phyloP scores from a whole-genome alignment of 2,888 invertebrate species.

The Adelognathus sp. region DNA sequence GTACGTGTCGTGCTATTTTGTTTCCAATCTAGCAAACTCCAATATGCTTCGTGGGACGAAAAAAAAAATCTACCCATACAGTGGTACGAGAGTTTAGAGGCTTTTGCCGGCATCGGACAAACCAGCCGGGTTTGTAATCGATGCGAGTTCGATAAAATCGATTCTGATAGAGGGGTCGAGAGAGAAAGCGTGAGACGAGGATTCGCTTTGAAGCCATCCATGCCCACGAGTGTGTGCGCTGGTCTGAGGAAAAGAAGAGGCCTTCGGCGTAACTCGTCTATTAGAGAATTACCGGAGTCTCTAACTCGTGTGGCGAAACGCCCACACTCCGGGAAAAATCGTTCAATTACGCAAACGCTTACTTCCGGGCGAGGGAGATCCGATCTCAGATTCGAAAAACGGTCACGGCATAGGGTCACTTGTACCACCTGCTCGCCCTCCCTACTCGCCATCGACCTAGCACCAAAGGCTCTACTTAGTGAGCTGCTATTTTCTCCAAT shows the following conservation, averaged over 20 bases:
- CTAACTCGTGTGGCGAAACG: background rate
- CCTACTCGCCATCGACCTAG: slow-evolving; percentile 41
- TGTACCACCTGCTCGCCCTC: background rate
- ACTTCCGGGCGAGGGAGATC: slow-evolving; percentile 46
- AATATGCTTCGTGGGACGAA: too few relatives aligned
- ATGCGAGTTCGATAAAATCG: slow-evolving; percentile 9
- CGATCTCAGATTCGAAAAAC: slow-evolving; percentile 52
- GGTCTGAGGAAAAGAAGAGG: slow-evolving; percentile 19
- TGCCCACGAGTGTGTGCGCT: background rate
- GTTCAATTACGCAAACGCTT: slow-evolving; percentile 56
- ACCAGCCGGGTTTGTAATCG: background rate
- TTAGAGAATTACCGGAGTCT: slow-evolving; percentile 34
- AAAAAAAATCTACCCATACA: too few relatives aligned
- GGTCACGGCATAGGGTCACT: slow-evolving; percentile 41
- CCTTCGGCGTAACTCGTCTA: background rate
- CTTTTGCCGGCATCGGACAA: background rate
- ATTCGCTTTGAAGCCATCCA: background rate
- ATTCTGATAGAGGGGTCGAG: background rate
- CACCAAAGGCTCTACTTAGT: background rate
- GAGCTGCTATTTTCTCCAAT: slow-evolving; percentile 24
- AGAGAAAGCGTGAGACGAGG: background rate
- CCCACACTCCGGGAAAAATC: slow-evolving; percentile 45
- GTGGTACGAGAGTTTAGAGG: too few relatives aligned
- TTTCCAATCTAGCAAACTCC: too few relatives aligned
- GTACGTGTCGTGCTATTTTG: slow-evolving; percentile 30